These are phyloP conservation scores for Lepidostoma basale DNA, from an alignment of 1,140 invertebrate genomes.

Conservation along the genomic window DNA sequence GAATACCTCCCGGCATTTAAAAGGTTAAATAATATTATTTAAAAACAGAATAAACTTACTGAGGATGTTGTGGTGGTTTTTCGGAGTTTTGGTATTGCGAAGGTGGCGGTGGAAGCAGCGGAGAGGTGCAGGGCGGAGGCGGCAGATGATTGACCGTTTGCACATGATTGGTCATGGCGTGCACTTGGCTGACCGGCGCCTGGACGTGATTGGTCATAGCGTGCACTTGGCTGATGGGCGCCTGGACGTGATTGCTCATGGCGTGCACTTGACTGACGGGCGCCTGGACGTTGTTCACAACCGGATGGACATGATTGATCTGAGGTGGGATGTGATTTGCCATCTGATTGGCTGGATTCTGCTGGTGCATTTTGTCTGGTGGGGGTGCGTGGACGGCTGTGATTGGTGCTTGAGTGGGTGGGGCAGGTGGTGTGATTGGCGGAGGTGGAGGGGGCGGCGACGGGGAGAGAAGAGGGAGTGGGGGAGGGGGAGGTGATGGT, in stretches of 20 bases:
- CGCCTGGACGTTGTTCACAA: neutral
- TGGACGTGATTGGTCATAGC: neutral
- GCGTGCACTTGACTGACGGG: neutral
- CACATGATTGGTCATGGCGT: neutral
- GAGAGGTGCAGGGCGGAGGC: conserved; percentile 20
- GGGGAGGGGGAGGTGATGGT: conserved; percentile 51
- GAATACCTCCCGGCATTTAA: too few species aligned
- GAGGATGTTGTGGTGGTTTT: too few species aligned
- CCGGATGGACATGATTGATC: neutral
- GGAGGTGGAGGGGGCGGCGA: conserved; percentile 48
- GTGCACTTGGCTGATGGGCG: neutral
- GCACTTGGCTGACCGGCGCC: neutral
- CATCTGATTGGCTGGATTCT: too few species aligned
- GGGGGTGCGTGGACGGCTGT: conserved; percentile 34
- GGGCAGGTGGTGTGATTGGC: conserved; percentile 49
- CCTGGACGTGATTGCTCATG: conserved; percentile 1
- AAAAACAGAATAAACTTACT: too few species aligned
- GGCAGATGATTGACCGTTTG: neutral
- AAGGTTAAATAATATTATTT: too few species aligned
- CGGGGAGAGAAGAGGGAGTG: conserved; percentile 51
- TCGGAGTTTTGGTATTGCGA: conserved; percentile 24
- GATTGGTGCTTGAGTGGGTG: neutral
- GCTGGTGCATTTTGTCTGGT: too few species aligned
- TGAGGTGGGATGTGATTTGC: neutral
- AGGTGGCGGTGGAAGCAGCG: conserved; percentile 30